Evolutionary conservation across 2,797 vertebrate genomes (phyloP), one percentile per base, ranked within the genome.

Genomic region (Erethizon dorsatum): DNA sequence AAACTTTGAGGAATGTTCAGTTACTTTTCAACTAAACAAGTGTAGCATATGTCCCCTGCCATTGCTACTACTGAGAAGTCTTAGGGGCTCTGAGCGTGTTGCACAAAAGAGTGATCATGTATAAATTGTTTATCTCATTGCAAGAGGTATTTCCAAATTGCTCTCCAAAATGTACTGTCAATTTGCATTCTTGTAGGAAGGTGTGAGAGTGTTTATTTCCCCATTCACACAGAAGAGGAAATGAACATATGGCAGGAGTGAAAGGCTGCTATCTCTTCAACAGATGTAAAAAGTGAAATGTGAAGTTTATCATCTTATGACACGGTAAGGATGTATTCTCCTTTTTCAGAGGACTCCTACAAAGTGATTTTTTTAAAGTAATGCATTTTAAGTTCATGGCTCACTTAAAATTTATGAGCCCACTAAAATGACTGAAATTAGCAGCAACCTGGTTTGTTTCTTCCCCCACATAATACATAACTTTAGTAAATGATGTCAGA

Each of bases 401-500:
- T 63, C 54, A 67, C 41, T 95, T 63, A 52, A 61, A 56, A 89
- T 92, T 54, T 82, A 91, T 37, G 12, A 82, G 37, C 59, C 85
- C 52, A 69, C 6, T 41, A 37, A 88, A 90, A 84, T 7, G 12
- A 37, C 33, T 80, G 63, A 88, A 95, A 88, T 79, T 79, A 65
- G 67, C 88, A 91, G 83, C 52, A 92, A 45, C 15, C 52, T 54
- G 22, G 4, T 86, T 91, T 91, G 22, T 52, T 79, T 59, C 9
- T 88, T 57, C 50, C 20, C 37, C 31, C 73, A 77, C 10, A 45
- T n/a, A 18, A 65, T 91, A 57, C 28, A 57, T n/a, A 79, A 78
- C 14, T 71, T 78, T 89, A 84, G 37, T 47, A 83, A 93, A 73
- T 63, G 12, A 69, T 77, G 15, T 82, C 59, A 59, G n/a, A 85